A percentile compares a stretch with the other conserved stretches of the same genome.
Evolutionary conservation across 2,113 vertebrate genomes (phyloP).

Genomic region (Lamprotornis superbus): DNA sequence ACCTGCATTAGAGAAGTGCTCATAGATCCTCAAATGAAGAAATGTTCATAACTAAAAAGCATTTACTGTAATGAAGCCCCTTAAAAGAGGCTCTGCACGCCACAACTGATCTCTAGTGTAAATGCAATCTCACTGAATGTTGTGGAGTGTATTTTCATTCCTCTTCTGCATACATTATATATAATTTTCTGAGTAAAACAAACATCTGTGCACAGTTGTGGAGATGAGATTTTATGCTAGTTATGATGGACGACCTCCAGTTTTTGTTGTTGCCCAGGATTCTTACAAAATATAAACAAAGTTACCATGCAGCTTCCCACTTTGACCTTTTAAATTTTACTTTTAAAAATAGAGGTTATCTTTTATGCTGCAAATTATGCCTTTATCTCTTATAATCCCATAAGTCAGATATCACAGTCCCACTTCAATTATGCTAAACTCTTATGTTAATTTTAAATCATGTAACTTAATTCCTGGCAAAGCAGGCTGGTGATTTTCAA

Average conservation of each 20-base stretch:
- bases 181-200: neutral
- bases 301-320: neutral
- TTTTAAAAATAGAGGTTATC: conserved; percentile 59
- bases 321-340: conserved; percentile 47
- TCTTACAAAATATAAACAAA: neutral
- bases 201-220: conserved; percentile 22
- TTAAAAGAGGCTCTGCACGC: neutral
- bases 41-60: conserved; percentile 2
- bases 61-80: conserved; percentile 16
- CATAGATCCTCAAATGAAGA: neutral
- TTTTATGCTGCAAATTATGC: conserved; percentile 43
- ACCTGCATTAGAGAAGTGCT: neutral
- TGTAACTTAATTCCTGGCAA: conserved; percentile 68
- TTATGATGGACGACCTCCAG: neutral
- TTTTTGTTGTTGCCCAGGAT: neutral
- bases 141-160: neutral
- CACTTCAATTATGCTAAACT: conserved; percentile 69
- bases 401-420: conserved; percentile 64
- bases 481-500: conserved; percentile 62
- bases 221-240: neutral
- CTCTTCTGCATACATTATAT: neutral
- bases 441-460: conserved; percentile 69
- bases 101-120: neutral
- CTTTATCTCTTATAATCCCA: conserved; percentile 58
- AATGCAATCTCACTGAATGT: neutral